Conservation (phyloP, 2,113 vertebrate species). For the Rostratula benghalensis region DNA sequence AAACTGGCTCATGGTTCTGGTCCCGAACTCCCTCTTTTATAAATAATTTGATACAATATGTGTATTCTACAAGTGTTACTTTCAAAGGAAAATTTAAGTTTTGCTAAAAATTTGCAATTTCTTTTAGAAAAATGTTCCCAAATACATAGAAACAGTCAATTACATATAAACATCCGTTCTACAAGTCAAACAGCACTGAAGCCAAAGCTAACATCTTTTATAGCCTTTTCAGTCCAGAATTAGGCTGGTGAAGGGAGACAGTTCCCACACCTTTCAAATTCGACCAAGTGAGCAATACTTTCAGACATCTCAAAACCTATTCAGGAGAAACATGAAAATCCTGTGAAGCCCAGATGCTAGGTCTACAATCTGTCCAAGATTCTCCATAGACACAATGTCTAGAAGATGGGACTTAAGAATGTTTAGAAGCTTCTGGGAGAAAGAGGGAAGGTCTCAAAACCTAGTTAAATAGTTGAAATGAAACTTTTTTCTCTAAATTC, state of each 20-base stretch:
- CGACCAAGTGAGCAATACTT: fast-evolving
- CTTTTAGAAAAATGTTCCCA: background rate
- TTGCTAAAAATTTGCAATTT: background rate
- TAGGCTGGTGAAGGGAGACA: background rate
- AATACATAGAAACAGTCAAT: background rate
- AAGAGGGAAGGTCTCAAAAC: background rate
- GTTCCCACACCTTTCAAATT: background rate
- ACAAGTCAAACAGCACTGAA: background rate
- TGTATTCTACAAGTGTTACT: background rate
- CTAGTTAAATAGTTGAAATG: background rate
- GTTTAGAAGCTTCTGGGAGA: background rate
- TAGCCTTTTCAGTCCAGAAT: background rate
- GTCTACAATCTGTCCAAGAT: background rate
- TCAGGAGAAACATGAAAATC: background rate
- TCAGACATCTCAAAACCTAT: background rate
- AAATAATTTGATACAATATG: background rate
- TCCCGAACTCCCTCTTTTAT: background rate
- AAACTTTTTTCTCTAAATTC: background rate
- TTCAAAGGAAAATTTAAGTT: background rate
- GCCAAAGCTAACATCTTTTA: background rate
- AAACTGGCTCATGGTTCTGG: background rate
- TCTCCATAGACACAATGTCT: background rate
- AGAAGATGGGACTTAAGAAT: background rate
- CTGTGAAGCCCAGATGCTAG: background rate
- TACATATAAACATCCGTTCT: background rate